These are phyloP conservation scores for Drosophila rubida DNA, from an alignment of 2,888 invertebrate genomes.

Conservation along the genomic window DNA sequence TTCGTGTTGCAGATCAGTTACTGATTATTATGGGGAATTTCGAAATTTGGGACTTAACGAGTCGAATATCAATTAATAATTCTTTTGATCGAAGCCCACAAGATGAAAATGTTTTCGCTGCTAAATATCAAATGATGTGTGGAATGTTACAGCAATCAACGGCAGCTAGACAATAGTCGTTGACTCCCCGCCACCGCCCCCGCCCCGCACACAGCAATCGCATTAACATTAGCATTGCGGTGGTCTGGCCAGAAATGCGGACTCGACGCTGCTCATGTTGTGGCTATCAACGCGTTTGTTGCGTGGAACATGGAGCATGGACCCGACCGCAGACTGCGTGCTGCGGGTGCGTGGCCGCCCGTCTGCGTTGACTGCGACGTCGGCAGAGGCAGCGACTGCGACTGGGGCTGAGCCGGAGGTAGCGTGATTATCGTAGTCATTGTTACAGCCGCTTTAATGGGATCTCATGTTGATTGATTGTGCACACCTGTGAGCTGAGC, in stretches of 20 bases:
- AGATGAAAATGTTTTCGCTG: neutral
- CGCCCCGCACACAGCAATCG: neutral
- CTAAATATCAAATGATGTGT: slow-evolving; percentile 63
- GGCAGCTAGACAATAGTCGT: slow-evolving; percentile 30
- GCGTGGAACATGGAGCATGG: slow-evolving; percentile 16
- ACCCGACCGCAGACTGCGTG: slow-evolving; percentile 37
- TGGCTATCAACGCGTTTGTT: slow-evolving; percentile 28
- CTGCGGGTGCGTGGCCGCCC: slow-evolving; percentile 43
- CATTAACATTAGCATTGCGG: slow-evolving; percentile 17
- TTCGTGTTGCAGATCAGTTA: neutral
- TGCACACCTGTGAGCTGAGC: slow-evolving; percentile 73
- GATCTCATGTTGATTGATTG: slow-evolving; percentile 80
- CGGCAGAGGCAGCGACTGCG: neutral
- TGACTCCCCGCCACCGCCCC: neutral
- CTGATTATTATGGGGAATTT: neutral
- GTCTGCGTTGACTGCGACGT: neutral
- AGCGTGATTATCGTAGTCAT: slow-evolving; percentile 70
- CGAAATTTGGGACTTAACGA: slow-evolving; percentile 5
- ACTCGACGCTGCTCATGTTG: slow-evolving; percentile 25
- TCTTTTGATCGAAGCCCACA: neutral
- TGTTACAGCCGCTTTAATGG: slow-evolving; percentile 75
- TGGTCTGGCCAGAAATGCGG: slow-evolving; percentile 22
- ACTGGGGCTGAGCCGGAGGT: neutral
- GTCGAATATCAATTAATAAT: slow-evolving; percentile 9
- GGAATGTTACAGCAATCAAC: slow-evolving; percentile 73